Evolutionary conservation across 2,113 vertebrate species (phyloP), one percentile per base, ranked within the genome.

Genomic region (Nerophis lumbriciformis): DNA sequence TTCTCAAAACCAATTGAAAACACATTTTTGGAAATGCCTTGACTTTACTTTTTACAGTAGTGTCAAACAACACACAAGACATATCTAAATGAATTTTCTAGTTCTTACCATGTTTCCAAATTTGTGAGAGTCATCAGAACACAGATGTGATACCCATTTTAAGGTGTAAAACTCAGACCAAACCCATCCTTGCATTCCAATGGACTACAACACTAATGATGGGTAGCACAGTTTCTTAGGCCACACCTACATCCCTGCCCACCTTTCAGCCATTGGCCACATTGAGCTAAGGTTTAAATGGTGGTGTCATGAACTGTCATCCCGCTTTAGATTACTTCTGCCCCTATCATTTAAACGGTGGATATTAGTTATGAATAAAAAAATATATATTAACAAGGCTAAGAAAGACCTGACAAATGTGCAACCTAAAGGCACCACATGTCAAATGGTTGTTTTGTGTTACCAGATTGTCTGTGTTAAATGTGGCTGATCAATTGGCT

Each of bases 271-370:
- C 7, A 13, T 53, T 63, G 36, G 59, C 53, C 39, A 52, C 8
- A 15, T 21, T 15, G 59, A 66, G 38, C 53, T 61, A 79, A 44
- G 14, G 68, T 28, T 64, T 76, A 82, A 69, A 83, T 60, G 48
- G 42, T 53, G 66, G 76, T 83, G 80, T 83, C 77, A 79, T 79
- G 80, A 71, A 48, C 52, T 75, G 39, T 86, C 88, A 89, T 87
- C 84, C 79, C 47, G 38, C 42, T 68, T 83, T 66, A 72, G 73
- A 76, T 65, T 58, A 73, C 61, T 19, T 61, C 44, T 54, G 38
- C 45, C 52, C 36, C 59, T 64, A 83, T 86, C 77, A 62, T 45
- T 60, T 47, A 49, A 68, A 71, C 5, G 11, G 15, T 53, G 44
- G 65, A 60, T 58, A 57, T 11, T 13, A 48, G 4, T 16, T 10